phyloP scores from a whole-genome alignment of 1,140 invertebrate species.

The Halyomorpha halys region DNA sequence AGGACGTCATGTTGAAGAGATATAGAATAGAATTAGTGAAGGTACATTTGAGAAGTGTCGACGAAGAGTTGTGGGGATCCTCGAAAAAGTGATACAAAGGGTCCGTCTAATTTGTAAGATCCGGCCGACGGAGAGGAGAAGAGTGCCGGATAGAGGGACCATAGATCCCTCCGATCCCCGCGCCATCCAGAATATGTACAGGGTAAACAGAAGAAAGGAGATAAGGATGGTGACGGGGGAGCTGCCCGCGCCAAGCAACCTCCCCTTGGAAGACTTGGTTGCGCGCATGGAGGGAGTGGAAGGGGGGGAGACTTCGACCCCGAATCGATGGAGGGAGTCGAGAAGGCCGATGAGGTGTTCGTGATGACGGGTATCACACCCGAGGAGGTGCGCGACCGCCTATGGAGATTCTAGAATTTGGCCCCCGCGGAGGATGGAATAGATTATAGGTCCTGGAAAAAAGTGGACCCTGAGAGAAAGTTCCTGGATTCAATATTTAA shows the following conservation, averaged over 20 bases:
- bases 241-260: neutral
- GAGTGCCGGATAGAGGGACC: too few species aligned
- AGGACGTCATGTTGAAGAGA: too few species aligned
- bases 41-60: neutral
- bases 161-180: neutral
- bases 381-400: slow-evolving; percentile 18
- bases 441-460: slow-evolving; percentile 24
- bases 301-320: neutral
- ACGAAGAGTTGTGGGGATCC: neutral
- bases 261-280: neutral
- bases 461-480: slow-evolving; percentile 1
- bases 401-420: slow-evolving; percentile 29
- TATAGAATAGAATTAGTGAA: too few species aligned
- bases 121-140: too few species aligned
- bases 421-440: slow-evolving; percentile 31
- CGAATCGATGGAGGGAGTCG: too few species aligned
- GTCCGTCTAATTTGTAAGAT: too few species aligned
- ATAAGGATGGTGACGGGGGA: neutral
- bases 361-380: neutral
- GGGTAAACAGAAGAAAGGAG: neutral
- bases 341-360: too few species aligned
- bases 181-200: neutral
- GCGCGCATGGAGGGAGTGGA: neutral
- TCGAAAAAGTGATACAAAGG: too few species aligned
- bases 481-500: slow-evolving; percentile 27